Evolutionary conservation across 2,113 vertebrate genomes (phyloP), one percentile per base, ranked within the genome.

Genomic region (Nerophis ophidion): DNA sequence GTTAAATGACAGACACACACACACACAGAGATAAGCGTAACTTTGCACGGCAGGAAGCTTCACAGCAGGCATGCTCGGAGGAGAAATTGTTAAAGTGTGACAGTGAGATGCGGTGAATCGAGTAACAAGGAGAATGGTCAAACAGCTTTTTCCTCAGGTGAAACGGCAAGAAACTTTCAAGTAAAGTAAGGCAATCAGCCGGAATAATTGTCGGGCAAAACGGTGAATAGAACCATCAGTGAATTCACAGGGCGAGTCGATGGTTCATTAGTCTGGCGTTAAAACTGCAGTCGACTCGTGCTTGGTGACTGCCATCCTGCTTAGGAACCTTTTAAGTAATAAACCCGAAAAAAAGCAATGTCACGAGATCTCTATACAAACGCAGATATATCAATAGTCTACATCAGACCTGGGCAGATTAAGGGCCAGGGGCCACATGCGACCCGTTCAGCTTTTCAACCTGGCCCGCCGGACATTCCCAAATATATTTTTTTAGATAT

Each of bases 121-220:
- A 8, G 36, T 46, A 73, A 79, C 72, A 72, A 64, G 66, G 52
- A 66, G 56, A 80, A 78, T 67, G 72, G 79, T 68, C 58, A 79
- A 42, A 84, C 83, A 83, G 81, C 74, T 61, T 74, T 81, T 82
- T 82, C 77, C 79, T 83, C 80, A 77, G 74, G 70, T 66, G 70
- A 65, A 51, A 66, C 65, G 45, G 48, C 52, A 13, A 75, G 69
- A 59, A 73, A 73, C 70, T 62, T 68, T 69, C 53, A 63, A 61
- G 54, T 61, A 74, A 78, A 76, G 62, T 33, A 58, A 77, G 68
- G 58, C 58, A 63, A 81, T 76, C 57, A 63, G 53, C 58, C 42
- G 68, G 58, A 60, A 62, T 72, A 74, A 81, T 65, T 70, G 36
- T n/a, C 50, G 47, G 66, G 36, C 33, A 46, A 75, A 79, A 70